Evolutionary conservation across 2,113 vertebrate genomes (phyloP).

Genomic region (Fulica atra): DNA sequence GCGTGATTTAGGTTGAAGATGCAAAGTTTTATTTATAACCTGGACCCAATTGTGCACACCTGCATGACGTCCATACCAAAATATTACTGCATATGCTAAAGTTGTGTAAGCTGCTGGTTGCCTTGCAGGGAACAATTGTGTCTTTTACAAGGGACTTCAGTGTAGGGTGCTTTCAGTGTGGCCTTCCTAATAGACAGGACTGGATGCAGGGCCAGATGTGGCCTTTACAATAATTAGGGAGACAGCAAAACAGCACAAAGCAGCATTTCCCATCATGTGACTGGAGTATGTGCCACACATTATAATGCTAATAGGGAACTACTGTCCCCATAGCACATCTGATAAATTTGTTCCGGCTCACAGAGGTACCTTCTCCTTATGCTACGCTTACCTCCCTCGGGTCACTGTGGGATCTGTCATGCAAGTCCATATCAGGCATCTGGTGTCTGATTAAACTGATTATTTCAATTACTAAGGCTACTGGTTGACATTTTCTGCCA

Average conservation of each 20-base stretch:
- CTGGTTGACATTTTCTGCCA: neutral
- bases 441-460: constrained; percentile 19
- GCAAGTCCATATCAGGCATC: neutral
- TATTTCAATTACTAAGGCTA: constrained; percentile 27
- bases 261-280: neutral
- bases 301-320: neutral
- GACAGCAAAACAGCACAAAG: neutral
- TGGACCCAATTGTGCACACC: neutral
- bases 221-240: neutral
- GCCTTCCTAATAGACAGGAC: neutral
- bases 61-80: neutral
- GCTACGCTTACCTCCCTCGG: neutral
- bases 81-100: neutral
- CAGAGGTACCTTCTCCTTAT: neutral
- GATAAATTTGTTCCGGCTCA: neutral
- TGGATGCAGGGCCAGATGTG: neutral
- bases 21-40: neutral
- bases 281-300: neutral
- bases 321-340: neutral
- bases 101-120: neutral
- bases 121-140: neutral
- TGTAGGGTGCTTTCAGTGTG: neutral
- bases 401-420: neutral
- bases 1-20: neutral
- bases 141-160: neutral